Percentiles rank a stretch among this genome's conserved stretches.
phyloP scores from a whole-genome alignment of 2,888 invertebrate species.

The Petrolisthes manimaculis region DNA sequence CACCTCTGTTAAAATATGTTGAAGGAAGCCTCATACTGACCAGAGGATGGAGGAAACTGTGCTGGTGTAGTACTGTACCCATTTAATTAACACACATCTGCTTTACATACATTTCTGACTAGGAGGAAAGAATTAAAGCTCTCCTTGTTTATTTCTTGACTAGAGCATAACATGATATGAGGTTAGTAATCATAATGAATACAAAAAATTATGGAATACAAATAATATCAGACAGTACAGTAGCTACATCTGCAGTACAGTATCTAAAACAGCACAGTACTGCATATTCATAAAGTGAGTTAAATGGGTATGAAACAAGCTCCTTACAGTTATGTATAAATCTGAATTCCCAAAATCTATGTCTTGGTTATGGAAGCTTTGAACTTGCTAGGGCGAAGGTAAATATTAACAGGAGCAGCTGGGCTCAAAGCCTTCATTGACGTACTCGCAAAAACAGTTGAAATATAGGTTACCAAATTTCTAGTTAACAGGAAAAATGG shows the following conservation, averaged over 20 bases:
- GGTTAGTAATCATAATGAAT: neutral
- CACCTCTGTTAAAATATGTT: too few relatives aligned
- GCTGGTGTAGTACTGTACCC: too few relatives aligned
- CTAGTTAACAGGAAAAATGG: too few relatives aligned
- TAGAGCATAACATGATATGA: neutral
- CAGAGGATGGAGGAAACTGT: too few relatives aligned
- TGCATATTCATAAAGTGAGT: neutral
- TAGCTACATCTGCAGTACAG: neutral
- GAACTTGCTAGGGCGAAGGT: neutral
- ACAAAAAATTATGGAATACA: neutral
- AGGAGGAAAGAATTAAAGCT: neutral
- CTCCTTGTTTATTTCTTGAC: neutral
- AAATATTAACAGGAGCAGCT: neutral
- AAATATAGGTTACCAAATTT: too few relatives aligned
- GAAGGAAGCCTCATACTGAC: too few relatives aligned
- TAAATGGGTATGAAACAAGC: too few relatives aligned
- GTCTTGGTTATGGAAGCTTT: too few relatives aligned
- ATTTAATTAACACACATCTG: too few relatives aligned
- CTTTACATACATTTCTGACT: neutral
- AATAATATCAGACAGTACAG: neutral
- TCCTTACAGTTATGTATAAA: too few relatives aligned
- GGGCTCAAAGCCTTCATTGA: neutral
- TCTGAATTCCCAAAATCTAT: too few relatives aligned
- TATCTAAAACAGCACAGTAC: neutral
- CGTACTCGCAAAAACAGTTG: neutral